Conservation (phyloP, 2,113 vertebrate species). For the Porphyrio hochstetteri region DNA sequence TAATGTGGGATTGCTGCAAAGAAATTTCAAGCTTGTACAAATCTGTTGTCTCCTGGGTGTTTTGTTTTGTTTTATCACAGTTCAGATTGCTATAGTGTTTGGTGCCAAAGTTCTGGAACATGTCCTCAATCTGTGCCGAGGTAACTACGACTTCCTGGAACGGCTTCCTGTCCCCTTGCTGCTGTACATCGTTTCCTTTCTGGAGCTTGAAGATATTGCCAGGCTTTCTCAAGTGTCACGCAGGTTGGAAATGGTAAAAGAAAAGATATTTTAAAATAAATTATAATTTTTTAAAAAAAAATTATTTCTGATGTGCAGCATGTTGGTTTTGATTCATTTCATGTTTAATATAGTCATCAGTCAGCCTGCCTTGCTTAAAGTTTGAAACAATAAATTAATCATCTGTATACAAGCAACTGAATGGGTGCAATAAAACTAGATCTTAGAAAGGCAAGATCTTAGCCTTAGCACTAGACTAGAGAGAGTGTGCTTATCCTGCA, state of each 20-base stretch:
- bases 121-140: slow-evolving; percentile 74
- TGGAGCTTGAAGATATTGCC: slow-evolving; percentile 76
- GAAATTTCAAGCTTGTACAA: neutral
- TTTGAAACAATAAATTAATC: neutral
- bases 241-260: slow-evolving; percentile 75
- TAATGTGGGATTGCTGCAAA: neutral
- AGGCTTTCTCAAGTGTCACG: slow-evolving; percentile 75
- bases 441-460: neutral
- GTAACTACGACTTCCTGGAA: slow-evolving; percentile 80
- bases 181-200: slow-evolving; percentile 75
- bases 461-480: neutral
- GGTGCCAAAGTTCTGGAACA: slow-evolving; percentile 74
- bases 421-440: neutral
- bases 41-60: neutral
- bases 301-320: neutral
- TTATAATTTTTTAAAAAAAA: neutral
- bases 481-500: neutral
- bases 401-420: neutral
- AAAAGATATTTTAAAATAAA: neutral
- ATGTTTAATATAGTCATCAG: neutral
- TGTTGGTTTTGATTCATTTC: neutral
- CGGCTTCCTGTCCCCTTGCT: slow-evolving; percentile 77
- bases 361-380: neutral
- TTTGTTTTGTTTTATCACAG: slow-evolving; percentile 44
- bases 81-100: slow-evolving; percentile 73